phyloP scores from a whole-genome alignment of 2,113 vertebrate genomes.

The Hassar affinis region DNA sequence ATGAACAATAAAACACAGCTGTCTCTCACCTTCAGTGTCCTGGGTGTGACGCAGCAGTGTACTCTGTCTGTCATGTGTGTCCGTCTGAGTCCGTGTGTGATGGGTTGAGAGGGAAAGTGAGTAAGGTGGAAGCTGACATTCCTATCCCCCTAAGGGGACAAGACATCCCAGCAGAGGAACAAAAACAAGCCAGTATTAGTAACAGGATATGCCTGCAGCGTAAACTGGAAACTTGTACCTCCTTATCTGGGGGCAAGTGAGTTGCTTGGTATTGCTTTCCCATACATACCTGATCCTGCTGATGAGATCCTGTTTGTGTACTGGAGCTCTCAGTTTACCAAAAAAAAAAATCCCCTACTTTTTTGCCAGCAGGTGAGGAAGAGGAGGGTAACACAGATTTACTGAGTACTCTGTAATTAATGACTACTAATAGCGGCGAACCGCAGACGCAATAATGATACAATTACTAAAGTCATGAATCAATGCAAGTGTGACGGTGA shows the following conservation, averaged over 20 bases:
- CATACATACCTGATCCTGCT: slow-evolving; percentile 72
- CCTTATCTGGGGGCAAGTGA: slow-evolving; percentile 79
- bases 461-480: slow-evolving; percentile 49
- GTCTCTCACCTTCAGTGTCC: slow-evolving; percentile 1
- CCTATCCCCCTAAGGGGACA: slow-evolving; percentile 63
- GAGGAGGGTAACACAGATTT: slow-evolving; percentile 11
- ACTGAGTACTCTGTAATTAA: slow-evolving; percentile 38
- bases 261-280: slow-evolving; percentile 71
- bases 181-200: slow-evolving; percentile 82
- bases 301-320: slow-evolving; percentile 67
- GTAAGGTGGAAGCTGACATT: slow-evolving; percentile 67
- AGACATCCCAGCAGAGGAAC: slow-evolving; percentile 71
- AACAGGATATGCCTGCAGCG: slow-evolving; percentile 82
- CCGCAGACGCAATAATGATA: slow-evolving; percentile 31
- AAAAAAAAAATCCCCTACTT: slow-evolving; percentile 60
- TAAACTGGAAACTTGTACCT: slow-evolving; percentile 76
- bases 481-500: slow-evolving; percentile 26
- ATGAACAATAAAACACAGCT: neutral
- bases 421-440: slow-evolving; percentile 37
- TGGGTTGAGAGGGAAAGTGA: slow-evolving; percentile 26
- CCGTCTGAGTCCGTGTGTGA: slow-evolving; percentile 42
- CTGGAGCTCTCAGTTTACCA: slow-evolving; percentile 64
- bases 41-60: slow-evolving; percentile 21
- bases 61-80: slow-evolving; percentile 5
- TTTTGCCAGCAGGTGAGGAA: slow-evolving; percentile 53